A percentile compares a stretch with the other conserved stretches of the same genome.
Conservation (phyloP, 2,113 vertebrate species). For the Psittacara wagleri region DNA sequence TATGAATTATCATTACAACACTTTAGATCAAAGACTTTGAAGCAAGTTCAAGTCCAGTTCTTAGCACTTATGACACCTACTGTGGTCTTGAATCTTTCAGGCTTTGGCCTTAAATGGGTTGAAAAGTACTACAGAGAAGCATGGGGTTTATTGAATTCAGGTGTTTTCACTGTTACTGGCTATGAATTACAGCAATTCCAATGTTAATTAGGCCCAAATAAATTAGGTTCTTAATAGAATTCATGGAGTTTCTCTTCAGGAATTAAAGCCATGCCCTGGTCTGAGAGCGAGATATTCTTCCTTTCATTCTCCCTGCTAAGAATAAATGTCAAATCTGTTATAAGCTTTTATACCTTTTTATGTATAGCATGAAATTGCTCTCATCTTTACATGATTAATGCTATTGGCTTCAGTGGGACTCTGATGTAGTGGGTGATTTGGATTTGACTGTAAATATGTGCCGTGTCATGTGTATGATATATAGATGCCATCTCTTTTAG, state of each 20-base stretch:
- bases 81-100: not conserved
- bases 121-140: not conserved
- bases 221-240: not conserved
- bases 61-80: accelerated
- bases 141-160: not conserved
- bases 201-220: not conserved
- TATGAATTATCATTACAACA: not conserved
- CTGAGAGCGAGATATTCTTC: not conserved
- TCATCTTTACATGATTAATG: not conserved
- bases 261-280: not conserved
- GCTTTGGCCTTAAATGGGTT: not conserved
- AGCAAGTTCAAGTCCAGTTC: not conserved
- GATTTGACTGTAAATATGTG: not conserved
- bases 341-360: not conserved
- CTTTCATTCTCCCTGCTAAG: not conserved
- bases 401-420: not conserved
- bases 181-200: not conserved
- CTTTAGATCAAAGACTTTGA: not conserved
- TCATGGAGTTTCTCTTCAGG: not conserved
- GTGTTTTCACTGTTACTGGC: not conserved
- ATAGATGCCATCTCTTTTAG: not conserved
- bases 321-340: not conserved
- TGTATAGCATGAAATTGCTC: not conserved
- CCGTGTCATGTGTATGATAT: not conserved
- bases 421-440: not conserved